phyloP scores from a whole-genome alignment of 1,140 invertebrate species.

The Magallana angulata region DNA sequence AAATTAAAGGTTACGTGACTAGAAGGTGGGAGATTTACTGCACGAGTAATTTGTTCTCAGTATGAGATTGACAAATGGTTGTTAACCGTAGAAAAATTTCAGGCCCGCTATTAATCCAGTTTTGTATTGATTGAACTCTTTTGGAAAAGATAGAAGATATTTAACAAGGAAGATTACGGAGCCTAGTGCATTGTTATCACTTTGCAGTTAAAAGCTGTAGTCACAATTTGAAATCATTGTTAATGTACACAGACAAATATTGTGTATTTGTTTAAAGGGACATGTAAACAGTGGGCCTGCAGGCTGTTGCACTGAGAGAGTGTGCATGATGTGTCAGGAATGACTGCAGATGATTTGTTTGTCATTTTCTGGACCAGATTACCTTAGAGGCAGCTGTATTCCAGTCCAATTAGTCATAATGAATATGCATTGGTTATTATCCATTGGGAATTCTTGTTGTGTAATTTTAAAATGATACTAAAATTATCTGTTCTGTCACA shows the following conservation, averaged over 20 bases:
- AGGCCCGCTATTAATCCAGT: background rate
- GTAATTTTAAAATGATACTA: too few species aligned
- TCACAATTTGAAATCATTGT: background rate
- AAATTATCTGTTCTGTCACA: too few species aligned
- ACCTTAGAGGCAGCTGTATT: background rate
- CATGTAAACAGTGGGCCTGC: conserved; percentile 16
- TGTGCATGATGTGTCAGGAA: background rate
- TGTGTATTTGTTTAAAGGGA: conserved; percentile 30
- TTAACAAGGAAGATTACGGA: too few species aligned
- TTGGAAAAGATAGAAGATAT: background rate
- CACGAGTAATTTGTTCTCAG: background rate
- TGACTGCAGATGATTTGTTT: conserved; percentile 11
- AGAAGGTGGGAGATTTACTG: conserved; percentile 7
- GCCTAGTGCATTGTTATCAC: too few species aligned
- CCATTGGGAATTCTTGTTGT: too few species aligned
- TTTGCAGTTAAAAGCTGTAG: too few species aligned
- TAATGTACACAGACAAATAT: background rate
- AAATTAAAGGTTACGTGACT: background rate
- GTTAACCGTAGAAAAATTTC: background rate
- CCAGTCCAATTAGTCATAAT: background rate
- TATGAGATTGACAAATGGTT: background rate
- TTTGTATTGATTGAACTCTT: conserved; percentile 24
- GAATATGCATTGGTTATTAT: conserved; percentile 13
- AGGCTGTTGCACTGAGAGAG: conserved; percentile 5
- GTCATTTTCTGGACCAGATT: conserved; percentile 22